Percentiles rank a stretch among this genome's conserved stretches.
Conservation (phyloP, 2,113 vertebrate species). For the Gila orcuttii region DNA sequence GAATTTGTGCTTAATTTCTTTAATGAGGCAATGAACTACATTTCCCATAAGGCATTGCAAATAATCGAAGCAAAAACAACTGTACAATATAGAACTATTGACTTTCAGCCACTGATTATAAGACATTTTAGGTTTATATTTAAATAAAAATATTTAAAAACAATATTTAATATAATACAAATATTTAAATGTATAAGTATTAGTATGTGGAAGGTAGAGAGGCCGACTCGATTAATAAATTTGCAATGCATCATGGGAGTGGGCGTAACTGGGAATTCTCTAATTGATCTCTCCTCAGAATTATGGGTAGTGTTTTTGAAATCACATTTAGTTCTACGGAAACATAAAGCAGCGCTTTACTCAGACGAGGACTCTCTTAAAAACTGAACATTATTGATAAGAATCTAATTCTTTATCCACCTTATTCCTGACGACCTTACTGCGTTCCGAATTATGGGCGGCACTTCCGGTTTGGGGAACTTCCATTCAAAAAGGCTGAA, state of each 20-base stretch:
- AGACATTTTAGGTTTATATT: neutral
- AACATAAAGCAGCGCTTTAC: neutral
- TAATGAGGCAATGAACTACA: neutral
- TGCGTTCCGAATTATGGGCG: no score
- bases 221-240: neutral
- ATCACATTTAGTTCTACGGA: neutral
- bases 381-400: neutral
- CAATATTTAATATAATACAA: neutral
- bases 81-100: neutral
- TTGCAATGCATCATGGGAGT: neutral
- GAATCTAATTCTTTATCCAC: neutral
- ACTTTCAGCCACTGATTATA: neutral
- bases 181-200: neutral
- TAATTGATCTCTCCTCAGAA: neutral
- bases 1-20: neutral
- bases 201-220: neutral
- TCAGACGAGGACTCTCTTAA: neutral
- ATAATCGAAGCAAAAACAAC: neutral
- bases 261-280: neutral
- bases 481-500: no score
- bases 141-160: neutral
- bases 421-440: no score
- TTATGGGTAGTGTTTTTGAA: neutral
- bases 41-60: neutral
- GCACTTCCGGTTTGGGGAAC: no score